Evolutionary conservation across 2,797 vertebrate genomes (phyloP), one percentile per base, ranked within the genome.

Genomic region (Cyprinodon diabolis): DNA sequence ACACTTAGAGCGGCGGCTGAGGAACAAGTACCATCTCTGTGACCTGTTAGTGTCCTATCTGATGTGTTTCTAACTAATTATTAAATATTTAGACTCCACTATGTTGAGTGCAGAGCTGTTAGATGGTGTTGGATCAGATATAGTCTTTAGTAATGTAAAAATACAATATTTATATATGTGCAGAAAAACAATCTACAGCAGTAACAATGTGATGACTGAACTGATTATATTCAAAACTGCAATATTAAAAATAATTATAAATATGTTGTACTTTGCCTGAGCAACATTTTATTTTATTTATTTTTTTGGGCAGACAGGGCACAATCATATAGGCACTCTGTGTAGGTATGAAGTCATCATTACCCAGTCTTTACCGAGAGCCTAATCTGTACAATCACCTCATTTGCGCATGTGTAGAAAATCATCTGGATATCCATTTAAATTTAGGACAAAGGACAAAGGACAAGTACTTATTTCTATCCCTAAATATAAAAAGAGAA

Each of bases 21-120:
- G 58, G 70, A 75, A 79, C 67, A 12, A 45, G 51, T 1, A 45
- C 52, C 74, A 47, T 40, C 68, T 15, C 21, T 12, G 51, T n/a
- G 12, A 48, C 45, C 30, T 6, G 35, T 6, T 3, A 40, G 55
- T 11, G 8, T 45, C 52, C 8, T 3, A 1, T 68, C 54, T 63
- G 65, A 11, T 30, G 10, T 0, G 45, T 19, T 47, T 48, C n/a
- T 66, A 37, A 17, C 49, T 6, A 3, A 19, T 13, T 35, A 2
- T 67, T 40, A 52, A 43, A 69, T 63, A 45, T 52, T 4, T 25
- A 49, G 23, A 63, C 43, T 52, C 13, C 1, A 52, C 6, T 25
- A 11, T 23, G 40, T 65, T 65, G 62, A 45, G 40, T 6, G 37
- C 3, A 19, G 56, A 0, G 11, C 60, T 19, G 14, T 10, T 12